Evolutionary conservation across 2,888 invertebrate genomes (phyloP), one percentile per base, ranked within the genome.

Genomic region (Acronicta aceris): DNA sequence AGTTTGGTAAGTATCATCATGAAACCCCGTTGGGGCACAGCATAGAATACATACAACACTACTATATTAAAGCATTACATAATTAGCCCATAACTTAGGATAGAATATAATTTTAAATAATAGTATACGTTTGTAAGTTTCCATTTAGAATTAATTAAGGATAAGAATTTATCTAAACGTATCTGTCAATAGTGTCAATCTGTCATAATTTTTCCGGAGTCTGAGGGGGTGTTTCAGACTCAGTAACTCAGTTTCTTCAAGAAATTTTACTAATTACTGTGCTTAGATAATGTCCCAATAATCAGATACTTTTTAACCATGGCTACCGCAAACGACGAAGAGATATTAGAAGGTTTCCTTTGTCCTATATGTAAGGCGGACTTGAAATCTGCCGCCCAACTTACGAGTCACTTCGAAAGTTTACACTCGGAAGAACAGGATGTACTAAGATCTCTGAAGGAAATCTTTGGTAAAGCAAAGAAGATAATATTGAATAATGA

Each of bases 281-380:
- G 40, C 27, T 33, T 27, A 17, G 27, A 58, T 40, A 65, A 70
- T 77, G 75, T 52, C 42, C 38, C 43, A 65, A 46, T 75, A 66
- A 33, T 65, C 81, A 79, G 67, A 59, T 74, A 73, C 52, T 46
- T 15, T 43, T 41, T 50, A 71, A 85, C 70, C 46, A 94, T 94
- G 94, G 94, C 94, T 65, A 74, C 89, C 59, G 83, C 90, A 62
- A 91, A 94, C 67, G 95, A 93, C 52, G 95, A 95, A 42, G 95
- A 96, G 81, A 97, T 98, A 76, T 94, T 98, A 64, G 99, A 99
- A 90, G 99, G 99, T 6, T 99, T 99, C 86, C 95, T 99, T 10
- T 99, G 99, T 89, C 99, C 99, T 0, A 98, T 99, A 80, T 99
- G 99, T 84, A 97, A 98, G 92, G 96, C 97, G 41, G 99, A 99